Percentiles rank a stretch among this genome's conserved stretches.
phyloP scores from a whole-genome alignment of 2,797 vertebrate genomes.

The Enoplosus armatus region DNA sequence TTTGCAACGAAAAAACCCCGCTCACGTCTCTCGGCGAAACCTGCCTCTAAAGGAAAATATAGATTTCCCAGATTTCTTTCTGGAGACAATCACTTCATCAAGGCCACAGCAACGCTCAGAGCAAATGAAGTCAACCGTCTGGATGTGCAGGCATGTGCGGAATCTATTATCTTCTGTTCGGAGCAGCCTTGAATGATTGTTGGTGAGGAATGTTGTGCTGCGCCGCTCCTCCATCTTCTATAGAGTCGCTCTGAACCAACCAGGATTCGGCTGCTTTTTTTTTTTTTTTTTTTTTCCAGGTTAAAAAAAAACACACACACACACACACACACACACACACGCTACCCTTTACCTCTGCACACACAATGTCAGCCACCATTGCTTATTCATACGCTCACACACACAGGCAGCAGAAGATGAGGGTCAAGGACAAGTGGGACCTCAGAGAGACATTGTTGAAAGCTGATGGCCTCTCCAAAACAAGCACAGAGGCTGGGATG shows the following conservation, averaged over 20 bases:
- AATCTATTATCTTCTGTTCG: conserved; percentile 52
- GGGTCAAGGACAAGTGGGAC: conserved; percentile 74
- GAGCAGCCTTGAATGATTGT: conserved; percentile 59
- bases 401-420: conserved; percentile 47
- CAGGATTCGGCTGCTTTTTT: conserved; percentile 19
- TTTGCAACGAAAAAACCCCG: no score
- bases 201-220: conserved; percentile 27
- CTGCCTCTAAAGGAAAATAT: not conserved
- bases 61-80: not conserved
- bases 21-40: no score
- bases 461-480: conserved; percentile 64
- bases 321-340: no score
- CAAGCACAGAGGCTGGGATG: conserved; percentile 46
- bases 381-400: conserved; percentile 54
- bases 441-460: conserved; percentile 56
- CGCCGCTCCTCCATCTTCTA: conserved; percentile 17
- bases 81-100: conserved; percentile 31
- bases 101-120: conserved; percentile 27
- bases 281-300: conserved; percentile 5
- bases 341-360: conserved; percentile 36
- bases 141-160: conserved; percentile 56
- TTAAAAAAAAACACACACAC: no score
- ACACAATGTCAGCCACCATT: conserved; percentile 57
- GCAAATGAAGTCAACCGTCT: conserved; percentile 43
- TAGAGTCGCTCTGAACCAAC: conserved; percentile 26